Percentiles rank a stretch among this genome's conserved stretches.
phyloP scores from a whole-genome alignment of 35 echinoderm and acorn worm genomes.

The Lytechinus variegatus region DNA sequence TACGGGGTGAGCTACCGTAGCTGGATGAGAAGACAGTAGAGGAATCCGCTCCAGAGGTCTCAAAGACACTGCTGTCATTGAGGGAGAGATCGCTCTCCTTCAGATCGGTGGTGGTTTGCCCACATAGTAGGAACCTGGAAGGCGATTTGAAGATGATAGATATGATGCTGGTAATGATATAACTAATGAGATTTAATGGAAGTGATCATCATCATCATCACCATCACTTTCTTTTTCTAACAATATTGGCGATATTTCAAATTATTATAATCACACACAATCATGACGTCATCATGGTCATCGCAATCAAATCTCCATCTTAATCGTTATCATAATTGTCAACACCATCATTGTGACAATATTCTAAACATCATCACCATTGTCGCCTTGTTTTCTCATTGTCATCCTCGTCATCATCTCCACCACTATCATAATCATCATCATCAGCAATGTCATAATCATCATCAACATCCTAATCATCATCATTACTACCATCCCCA shows the following conservation, averaged over 20 bases:
- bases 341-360: neutral
- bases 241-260: too few species aligned
- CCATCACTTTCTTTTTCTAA: too few species aligned
- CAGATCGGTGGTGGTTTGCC: conserved; percentile 79
- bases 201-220: too few species aligned
- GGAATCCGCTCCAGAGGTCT: conserved; percentile 63
- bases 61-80: conserved; percentile 65
- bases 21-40: conserved; percentile 83
- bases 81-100: conserved; percentile 85
- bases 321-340: too few species aligned
- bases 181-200: too few species aligned
- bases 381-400: neutral
- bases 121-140: conserved; percentile 85
- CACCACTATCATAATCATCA: too few species aligned
- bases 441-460: too few species aligned
- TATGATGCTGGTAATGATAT: too few species aligned
- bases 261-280: too few species aligned
- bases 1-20: conserved; percentile 81
- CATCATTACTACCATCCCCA: neutral
- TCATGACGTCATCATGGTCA: too few species aligned
- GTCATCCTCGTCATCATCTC: too few species aligned
- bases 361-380: neutral
- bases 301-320: too few species aligned
- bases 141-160: neutral
- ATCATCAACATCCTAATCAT: neutral